Evolutionary conservation across 2,888 invertebrate genomes (phyloP).

Genomic region (Hoplodrina ambigua): DNA sequence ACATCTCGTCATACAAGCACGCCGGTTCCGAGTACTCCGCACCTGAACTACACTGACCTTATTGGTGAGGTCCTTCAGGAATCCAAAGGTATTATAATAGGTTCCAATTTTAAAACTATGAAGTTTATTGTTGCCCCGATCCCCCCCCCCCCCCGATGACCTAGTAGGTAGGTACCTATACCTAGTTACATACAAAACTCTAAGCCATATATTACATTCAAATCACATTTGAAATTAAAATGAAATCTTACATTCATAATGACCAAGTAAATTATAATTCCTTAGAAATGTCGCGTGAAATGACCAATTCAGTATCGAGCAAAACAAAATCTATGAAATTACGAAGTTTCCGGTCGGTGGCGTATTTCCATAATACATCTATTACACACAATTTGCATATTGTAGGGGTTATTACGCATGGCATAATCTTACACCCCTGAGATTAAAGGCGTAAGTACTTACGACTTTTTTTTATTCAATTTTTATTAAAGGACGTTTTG

Average conservation of each 20-base stretch:
- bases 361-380: constrained; percentile 77
- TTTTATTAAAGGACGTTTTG: background rate
- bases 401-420: constrained; percentile 59
- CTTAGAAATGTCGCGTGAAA: constrained; percentile 64
- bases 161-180: background rate
- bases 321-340: constrained; percentile 75
- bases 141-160: too few relatives aligned
- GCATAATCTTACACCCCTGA: constrained; percentile 40
- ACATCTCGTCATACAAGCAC: too few relatives aligned
- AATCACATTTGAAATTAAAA: constrained; percentile 56
- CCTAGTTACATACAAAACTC: constrained; percentile 7
- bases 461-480: background rate
- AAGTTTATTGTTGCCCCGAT: constrained; percentile 11
- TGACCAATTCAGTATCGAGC: constrained; percentile 56
- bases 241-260: constrained; percentile 47
- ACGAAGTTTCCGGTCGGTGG: constrained; percentile 70
- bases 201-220: constrained; percentile 34
- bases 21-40: too few relatives aligned
- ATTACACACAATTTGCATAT: constrained; percentile 70
- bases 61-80: too few relatives aligned
- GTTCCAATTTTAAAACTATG: background rate
- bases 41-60: too few relatives aligned
- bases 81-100: too few relatives aligned
- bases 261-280: constrained; percentile 48
- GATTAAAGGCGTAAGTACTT: constrained; percentile 30